These are phyloP conservation scores for Macrostomum cliftonense DNA, from an alignment of 2,888 invertebrate species.

Conservation along the genomic window DNA sequence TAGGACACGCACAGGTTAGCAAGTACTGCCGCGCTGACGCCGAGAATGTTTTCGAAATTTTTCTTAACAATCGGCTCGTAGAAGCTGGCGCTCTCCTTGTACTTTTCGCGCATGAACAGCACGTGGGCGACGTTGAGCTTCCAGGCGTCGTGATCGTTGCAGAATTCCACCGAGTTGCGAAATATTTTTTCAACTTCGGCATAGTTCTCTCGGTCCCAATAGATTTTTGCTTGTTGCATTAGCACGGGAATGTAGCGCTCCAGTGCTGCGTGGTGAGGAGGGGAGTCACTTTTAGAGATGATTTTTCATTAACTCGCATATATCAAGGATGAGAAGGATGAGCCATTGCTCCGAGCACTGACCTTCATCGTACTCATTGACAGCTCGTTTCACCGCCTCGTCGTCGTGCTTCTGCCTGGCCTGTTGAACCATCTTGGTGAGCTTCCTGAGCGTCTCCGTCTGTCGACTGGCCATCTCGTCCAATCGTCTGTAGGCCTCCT, in stretches of 20 bases:
- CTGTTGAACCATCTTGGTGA: conserved; percentile 78
- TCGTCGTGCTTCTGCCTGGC: conserved; percentile 70
- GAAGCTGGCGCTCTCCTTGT: conserved; percentile 87
- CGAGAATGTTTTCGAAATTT: conserved; percentile 69
- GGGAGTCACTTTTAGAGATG: too few relatives aligned
- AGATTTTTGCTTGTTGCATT: conserved; percentile 98
- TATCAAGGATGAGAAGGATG: too few relatives aligned
- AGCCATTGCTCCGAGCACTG: too few relatives aligned
- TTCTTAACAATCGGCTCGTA: conserved; percentile 93
- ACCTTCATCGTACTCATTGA: conserved; percentile 73
- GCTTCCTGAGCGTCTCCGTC: conserved; percentile 66
- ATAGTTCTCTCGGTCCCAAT: conserved; percentile 91
- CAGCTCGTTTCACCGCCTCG: conserved; percentile 65
- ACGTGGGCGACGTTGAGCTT: conserved; percentile 93
- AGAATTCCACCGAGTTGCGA: conserved; percentile 86
- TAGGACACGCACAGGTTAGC: conserved; percentile 96
- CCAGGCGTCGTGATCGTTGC: conserved; percentile 90
- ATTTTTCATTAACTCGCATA: too few relatives aligned
- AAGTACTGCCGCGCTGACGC: conserved; percentile 85
- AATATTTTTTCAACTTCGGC: conserved; percentile 60
- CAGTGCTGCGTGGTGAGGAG: conserved; percentile 10
- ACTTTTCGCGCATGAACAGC: conserved; percentile 96
- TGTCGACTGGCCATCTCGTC: conserved; percentile 78
- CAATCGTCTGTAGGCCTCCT: conserved; percentile 72
- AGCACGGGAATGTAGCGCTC: conserved; percentile 73